These are phyloP conservation scores for Catocala nupta DNA, from an alignment of 2,888 invertebrate species.

Conservation along the genomic window DNA sequence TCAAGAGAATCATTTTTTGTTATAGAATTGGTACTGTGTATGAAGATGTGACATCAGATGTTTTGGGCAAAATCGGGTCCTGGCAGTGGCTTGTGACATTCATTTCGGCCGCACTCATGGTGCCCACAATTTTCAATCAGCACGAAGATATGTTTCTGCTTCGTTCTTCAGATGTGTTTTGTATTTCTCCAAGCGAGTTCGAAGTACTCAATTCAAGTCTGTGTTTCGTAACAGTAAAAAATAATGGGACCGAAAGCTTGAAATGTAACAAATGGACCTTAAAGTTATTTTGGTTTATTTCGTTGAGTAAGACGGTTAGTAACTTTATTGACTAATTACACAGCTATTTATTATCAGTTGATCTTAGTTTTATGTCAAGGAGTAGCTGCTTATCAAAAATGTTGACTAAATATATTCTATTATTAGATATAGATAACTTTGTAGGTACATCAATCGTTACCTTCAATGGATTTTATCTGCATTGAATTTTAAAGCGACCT, in stretches of 20 bases:
- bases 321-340: no score
- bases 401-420: no score
- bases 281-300: constrained; percentile 72
- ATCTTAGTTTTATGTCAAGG: no score
- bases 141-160: constrained; percentile 75
- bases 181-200: constrained; percentile 58
- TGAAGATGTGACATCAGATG: constrained; percentile 81
- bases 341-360: no score
- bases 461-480: no score
- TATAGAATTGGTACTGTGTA: constrained; percentile 78
- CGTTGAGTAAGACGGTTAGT: constrained; percentile 73
- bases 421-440: no score
- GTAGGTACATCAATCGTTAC: no score
- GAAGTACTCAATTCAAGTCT: constrained; percentile 63
- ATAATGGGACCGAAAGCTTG: constrained; percentile 59
- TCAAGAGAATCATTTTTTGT: constrained; percentile 31
- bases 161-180: constrained; percentile 60
- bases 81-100: constrained; percentile 82
- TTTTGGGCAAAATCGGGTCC: constrained; percentile 74
- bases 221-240: constrained; percentile 59
- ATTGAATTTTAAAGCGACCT: no score
- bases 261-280: constrained; percentile 72
- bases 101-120: constrained; percentile 63
- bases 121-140: constrained; percentile 70
- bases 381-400: no score